Evolutionary conservation across 2,888 invertebrate genomes (phyloP).

Genomic region (Coecobrya sp.): DNA sequence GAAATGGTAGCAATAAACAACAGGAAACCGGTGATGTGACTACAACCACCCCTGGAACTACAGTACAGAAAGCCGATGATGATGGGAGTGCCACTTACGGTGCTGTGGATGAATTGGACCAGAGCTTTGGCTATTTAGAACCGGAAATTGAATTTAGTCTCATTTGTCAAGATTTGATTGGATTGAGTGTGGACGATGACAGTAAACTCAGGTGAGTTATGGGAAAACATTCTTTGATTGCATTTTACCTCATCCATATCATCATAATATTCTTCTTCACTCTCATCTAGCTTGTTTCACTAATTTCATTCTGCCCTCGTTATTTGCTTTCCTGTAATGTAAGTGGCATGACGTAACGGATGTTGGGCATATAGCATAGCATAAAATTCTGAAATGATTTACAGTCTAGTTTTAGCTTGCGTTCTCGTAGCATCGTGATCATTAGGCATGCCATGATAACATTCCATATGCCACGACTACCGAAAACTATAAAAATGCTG

Average conservation of each 20-base stretch:
- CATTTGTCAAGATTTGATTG: conserved; percentile 80
- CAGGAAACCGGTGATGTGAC: neutral
- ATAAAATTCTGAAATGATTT: conserved; percentile 21
- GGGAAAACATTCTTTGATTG: conserved; percentile 32
- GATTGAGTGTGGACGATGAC: conserved; percentile 84
- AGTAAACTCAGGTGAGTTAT: conserved; percentile 83
- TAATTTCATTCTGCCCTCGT: neutral
- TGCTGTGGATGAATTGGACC: conserved; percentile 63
- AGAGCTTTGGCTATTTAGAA: conserved; percentile 66
- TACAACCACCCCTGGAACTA: neutral
- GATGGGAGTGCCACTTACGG: conserved; percentile 46
- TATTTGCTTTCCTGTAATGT: conserved; percentile 19
- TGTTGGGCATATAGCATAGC: neutral
- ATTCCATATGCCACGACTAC: neutral
- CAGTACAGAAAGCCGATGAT: neutral
- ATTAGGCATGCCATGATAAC: conserved; percentile 31
- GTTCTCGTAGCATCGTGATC: conserved; percentile 20
- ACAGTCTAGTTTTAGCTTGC: neutral
- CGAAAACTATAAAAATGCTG: conserved; percentile 20
- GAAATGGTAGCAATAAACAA: conserved; percentile 13
- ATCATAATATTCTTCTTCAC: neutral
- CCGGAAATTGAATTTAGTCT: conserved; percentile 81
- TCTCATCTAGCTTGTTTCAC: conserved; percentile 24
- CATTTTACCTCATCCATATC: conserved; percentile 12
- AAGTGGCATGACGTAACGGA: conserved; percentile 14